Evolutionary conservation across 2,888 invertebrate species (phyloP).

Genomic region (Podabrus alpinus): DNA sequence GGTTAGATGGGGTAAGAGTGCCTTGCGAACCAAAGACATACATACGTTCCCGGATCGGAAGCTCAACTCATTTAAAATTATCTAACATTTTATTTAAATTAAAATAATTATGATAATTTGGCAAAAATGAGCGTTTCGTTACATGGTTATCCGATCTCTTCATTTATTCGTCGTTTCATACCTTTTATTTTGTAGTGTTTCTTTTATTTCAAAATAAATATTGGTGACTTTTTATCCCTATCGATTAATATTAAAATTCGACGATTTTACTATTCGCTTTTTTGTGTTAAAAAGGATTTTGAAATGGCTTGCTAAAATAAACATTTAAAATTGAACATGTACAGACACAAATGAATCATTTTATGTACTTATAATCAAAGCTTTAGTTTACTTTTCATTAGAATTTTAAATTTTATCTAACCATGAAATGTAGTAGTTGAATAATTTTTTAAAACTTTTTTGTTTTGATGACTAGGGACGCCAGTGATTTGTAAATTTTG

Average conservation of each 20-base stretch:
- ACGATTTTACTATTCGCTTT: not conserved
- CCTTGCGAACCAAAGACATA: no score
- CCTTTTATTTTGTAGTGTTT: no score
- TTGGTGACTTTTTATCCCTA: not conserved
- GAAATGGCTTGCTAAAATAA: not conserved
- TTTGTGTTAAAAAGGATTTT: not conserved
- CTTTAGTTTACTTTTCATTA: not conserved
- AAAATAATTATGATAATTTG: no score
- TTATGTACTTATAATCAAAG: not conserved
- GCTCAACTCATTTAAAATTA: no score
- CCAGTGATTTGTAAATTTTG: not conserved
- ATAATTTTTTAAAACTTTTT: not conserved
- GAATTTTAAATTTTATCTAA: not conserved
- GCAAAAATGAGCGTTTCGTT: no score
- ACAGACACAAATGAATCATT: not conserved
- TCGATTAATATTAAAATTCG: not conserved
- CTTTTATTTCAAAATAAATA: no score
- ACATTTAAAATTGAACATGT: not conserved
- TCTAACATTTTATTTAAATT: no score
- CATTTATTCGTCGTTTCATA: no score
- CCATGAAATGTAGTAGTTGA: not conserved
- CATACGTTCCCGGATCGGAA: no score
- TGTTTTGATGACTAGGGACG: not conserved
- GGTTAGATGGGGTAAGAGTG: no score
- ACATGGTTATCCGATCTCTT: no score